These are phyloP conservation scores for Eira barbara DNA, from an alignment of 2,113 vertebrate species.

Conservation along the genomic window DNA sequence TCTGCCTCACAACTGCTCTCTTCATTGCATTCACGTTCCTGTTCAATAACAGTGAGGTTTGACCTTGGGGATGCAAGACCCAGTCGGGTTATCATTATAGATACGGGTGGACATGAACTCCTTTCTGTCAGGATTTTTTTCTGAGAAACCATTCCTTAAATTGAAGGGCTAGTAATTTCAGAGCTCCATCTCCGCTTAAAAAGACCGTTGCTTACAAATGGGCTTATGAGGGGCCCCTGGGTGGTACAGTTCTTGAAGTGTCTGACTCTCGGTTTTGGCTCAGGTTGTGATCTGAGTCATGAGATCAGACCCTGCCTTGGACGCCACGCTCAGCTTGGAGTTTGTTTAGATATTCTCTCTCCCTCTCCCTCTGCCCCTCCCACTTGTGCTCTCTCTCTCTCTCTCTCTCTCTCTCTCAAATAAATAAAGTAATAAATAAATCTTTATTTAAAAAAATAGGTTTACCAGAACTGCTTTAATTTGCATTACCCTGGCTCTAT, in stretches of 20 bases:
- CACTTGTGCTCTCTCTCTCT: not conserved
- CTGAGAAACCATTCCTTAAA: not conserved
- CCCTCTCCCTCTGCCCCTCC: not conserved
- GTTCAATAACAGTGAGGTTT: not conserved
- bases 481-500: not conserved
- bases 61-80: not conserved
- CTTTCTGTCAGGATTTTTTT: not conserved
- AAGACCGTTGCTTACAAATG: not conserved
- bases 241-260: not conserved
- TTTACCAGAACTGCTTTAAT: not conserved
- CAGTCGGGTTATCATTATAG: not conserved
- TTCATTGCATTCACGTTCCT: not conserved
- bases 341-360: not conserved
- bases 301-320: rapidly evolving
- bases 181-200: not conserved
- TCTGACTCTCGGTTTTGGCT: not conserved
- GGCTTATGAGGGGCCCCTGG: not conserved
- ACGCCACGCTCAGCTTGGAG: not conserved
- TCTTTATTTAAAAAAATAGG: not conserved
- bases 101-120: not conserved
- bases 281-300: not conserved
- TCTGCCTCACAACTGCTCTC: not conserved
- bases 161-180: not conserved
- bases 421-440: not conserved
- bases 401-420: not conserved